These are phyloP conservation scores for Lynx canadensis DNA, from an alignment of 2,113 vertebrate genomes.

Conservation along the genomic window DNA sequence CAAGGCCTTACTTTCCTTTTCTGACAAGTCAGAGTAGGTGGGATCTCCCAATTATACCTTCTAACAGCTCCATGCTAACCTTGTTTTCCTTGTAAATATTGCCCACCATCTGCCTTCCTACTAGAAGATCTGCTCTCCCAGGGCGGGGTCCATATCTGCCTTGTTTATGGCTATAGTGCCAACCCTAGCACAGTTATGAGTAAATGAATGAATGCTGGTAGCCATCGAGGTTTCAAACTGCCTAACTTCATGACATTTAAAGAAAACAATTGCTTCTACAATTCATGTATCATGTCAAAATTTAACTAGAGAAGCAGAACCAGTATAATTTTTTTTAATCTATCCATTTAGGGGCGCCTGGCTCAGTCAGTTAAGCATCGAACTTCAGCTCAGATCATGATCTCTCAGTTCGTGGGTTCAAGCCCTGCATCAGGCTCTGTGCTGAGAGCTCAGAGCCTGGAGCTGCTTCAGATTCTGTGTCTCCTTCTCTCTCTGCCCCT, in stretches of 20 bases:
- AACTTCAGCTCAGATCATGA: too few species aligned
- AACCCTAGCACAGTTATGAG: neutral
- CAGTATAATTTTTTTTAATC: neutral
- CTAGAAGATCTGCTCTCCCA: neutral
- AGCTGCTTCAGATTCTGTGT: too few species aligned
- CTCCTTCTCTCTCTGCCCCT: too few species aligned
- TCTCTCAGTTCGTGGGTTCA: too few species aligned
- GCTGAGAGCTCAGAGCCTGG: too few species aligned
- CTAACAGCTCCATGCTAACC: neutral
- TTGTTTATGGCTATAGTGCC: neutral
- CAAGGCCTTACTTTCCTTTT: neutral
- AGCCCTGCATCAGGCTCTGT: too few species aligned
- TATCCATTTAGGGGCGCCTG: neutral
- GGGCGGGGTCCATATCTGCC: neutral
- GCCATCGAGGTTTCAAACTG: neutral
- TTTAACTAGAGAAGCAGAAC: neutral
- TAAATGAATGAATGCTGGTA: neutral
- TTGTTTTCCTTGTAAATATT: neutral
- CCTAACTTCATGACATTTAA: neutral
- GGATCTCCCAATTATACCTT: neutral
- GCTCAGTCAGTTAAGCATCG: too few species aligned
- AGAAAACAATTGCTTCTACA: conserved; percentile 4
- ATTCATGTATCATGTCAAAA: neutral
- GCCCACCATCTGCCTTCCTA: neutral
- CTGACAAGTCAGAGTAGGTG: neutral